Conservation (phyloP, 2,797 vertebrate genomes). For the Limnodromus scolopaceus region DNA sequence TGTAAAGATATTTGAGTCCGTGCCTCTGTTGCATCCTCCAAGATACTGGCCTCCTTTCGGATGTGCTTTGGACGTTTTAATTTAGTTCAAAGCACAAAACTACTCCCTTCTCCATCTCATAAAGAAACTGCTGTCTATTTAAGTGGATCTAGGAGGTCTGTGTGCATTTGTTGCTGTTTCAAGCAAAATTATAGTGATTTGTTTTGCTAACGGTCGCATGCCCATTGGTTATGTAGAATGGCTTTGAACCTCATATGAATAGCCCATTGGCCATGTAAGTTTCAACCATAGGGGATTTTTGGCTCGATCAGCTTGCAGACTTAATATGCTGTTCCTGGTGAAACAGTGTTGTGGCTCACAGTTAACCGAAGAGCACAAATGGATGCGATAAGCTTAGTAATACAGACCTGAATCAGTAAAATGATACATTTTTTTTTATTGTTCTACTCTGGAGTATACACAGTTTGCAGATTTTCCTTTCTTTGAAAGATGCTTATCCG, state of each 20-base stretch:
- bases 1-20: background rate
- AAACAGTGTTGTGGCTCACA: background rate
- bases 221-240: background rate
- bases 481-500: background rate
- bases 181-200: background rate
- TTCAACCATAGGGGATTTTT: background rate
- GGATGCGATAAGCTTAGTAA: background rate
- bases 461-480: background rate
- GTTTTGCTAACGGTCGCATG: background rate
- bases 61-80: background rate
- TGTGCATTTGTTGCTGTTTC: background rate
- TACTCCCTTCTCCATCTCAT: background rate
- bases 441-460: background rate
- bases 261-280: background rate
- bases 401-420: background rate
- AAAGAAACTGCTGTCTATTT: background rate
- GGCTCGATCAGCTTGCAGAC: background rate
- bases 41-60: background rate
- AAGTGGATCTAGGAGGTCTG: background rate
- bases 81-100: background rate
- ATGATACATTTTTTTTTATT: background rate
- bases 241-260: background rate
- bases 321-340: background rate
- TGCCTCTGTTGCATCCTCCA: rapidly evolving
- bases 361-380: background rate